Percentiles rank a stretch among this genome's conserved stretches.
These are phyloP conservation scores for Eriosoma lanigerum DNA, from an alignment of 1,140 invertebrate genomes.

Conservation along the genomic window DNA sequence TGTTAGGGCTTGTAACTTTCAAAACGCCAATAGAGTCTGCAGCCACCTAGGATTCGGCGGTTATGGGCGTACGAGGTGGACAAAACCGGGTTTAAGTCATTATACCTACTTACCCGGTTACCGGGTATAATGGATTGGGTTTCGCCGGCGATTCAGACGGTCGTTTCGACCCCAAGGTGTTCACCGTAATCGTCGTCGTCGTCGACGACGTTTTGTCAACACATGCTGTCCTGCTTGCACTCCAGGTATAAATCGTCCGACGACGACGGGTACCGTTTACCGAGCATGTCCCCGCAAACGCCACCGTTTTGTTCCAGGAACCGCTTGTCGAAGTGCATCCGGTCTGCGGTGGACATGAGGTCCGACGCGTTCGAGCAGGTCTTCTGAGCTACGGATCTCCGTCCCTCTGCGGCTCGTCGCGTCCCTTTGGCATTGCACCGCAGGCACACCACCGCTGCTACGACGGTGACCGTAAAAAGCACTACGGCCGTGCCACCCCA, in stretches of 20 bases:
- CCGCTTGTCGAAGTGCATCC: constrained; percentile 57
- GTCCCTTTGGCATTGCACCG: constrained; percentile 13
- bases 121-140: neutral
- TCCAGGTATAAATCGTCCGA: constrained; percentile 65
- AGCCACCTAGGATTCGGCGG: no score
- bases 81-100: no score
- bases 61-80: no score
- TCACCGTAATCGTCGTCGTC: constrained; percentile 55
- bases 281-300: constrained; percentile 54
- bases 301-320: constrained; percentile 54
- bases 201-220: constrained; percentile 69
- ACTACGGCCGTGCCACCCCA: constrained; percentile 1
- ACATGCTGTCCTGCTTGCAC: constrained; percentile 68
- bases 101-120: neutral
- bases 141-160: neutral
- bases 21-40: no score
- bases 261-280: constrained; percentile 57
- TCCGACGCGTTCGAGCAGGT: neutral
- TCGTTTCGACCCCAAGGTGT: constrained; percentile 16
- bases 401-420: constrained; percentile 53
- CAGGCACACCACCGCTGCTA: constrained; percentile 1
- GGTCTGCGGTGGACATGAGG: neutral
- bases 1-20: no score
- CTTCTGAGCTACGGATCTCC: constrained; percentile 57
- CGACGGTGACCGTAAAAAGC: constrained; percentile 21